Percentiles rank a stretch among this genome's conserved stretches.
Evolutionary conservation across 2,113 vertebrate genomes (phyloP).

Genomic region (Caranx ignobilis): DNA sequence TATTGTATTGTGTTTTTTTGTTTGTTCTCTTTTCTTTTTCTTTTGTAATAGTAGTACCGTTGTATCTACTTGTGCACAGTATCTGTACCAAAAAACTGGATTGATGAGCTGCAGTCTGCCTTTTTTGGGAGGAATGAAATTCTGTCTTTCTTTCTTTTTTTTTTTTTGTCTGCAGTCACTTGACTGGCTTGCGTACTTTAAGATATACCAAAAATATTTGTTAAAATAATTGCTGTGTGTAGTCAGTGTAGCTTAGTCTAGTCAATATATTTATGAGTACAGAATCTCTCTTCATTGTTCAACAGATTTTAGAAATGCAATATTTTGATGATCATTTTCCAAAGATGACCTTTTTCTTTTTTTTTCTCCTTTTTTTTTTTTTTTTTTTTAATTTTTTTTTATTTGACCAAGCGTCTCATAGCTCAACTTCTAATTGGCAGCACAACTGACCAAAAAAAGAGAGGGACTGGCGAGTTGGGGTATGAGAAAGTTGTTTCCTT

Average conservation of each 20-base stretch:
- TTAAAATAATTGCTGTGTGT: constrained; percentile 85
- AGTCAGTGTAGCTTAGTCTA: constrained; percentile 85
- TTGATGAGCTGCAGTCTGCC: constrained; percentile 88
- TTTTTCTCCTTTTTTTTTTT: constrained; percentile 58
- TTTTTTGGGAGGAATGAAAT: constrained; percentile 83
- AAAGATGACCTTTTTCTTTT: constrained; percentile 81
- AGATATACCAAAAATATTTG: constrained; percentile 91
- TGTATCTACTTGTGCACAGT: constrained; percentile 87
- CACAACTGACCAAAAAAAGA: constrained; percentile 81
- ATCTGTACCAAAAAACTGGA: constrained; percentile 92
- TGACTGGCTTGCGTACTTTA: constrained; percentile 81
- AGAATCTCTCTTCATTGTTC: constrained; percentile 82
- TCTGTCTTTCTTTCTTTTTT: constrained; percentile 61
- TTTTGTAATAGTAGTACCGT: constrained; percentile 74
- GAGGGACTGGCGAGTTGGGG: constrained; percentile 43
- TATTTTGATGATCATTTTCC: constrained; percentile 87
- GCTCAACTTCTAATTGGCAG: constrained; percentile 78
- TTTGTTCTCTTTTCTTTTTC: constrained; percentile 42
- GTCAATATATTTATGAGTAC: constrained; percentile 87
- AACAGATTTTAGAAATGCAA: constrained; percentile 87
- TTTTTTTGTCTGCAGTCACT: constrained; percentile 73
- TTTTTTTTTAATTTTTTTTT: constrained; percentile 63
- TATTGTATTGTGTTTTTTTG: constrained; percentile 59
- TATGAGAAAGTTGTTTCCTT: constrained; percentile 53
- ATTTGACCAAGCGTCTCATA: constrained; percentile 68